Evolutionary conservation across 1,140 invertebrate species (phyloP).

Genomic region (Antheraea pernyi): DNA sequence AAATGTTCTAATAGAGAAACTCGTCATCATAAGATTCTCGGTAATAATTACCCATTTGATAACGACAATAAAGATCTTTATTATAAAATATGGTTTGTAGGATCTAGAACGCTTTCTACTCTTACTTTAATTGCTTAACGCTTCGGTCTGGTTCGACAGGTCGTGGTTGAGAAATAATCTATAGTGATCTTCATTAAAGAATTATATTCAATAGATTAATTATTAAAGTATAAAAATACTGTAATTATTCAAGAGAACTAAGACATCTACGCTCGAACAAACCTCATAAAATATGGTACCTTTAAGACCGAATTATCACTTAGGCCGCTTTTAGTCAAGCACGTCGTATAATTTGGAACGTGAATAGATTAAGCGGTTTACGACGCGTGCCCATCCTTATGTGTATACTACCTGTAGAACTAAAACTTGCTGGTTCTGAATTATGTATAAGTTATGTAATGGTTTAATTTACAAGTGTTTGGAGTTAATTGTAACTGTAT

Average conservation of each 20-base stretch:
- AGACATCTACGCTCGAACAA: neutral
- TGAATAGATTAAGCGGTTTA: slow-evolving; percentile 27
- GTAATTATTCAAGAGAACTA: neutral
- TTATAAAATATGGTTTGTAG: no score
- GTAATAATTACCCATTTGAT: no score
- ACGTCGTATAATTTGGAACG: slow-evolving; percentile 4
- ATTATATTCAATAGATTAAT: no score
- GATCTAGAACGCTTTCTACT: no score
- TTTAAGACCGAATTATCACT: neutral
- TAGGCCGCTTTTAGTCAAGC: neutral
- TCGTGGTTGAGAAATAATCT: no score
- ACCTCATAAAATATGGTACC: neutral
- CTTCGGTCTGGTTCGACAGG: no score
- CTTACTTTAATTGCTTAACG: no score
- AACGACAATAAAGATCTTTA: no score
- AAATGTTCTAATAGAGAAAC: no score
- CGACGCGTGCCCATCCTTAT: slow-evolving; percentile 25
- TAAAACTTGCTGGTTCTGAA: slow-evolving; percentile 37
- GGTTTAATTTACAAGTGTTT: slow-evolving; percentile 13
- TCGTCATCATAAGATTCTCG: no score
- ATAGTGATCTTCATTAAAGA: no score
- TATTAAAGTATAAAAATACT: no score
- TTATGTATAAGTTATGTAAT: slow-evolving; percentile 26
- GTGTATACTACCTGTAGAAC: slow-evolving; percentile 33
- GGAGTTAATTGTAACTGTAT: neutral